Percentiles rank a stretch among this genome's conserved stretches.
These are phyloP conservation scores for Eledone cirrhosa DNA, from an alignment of 2,888 invertebrate genomes.

Conservation along the genomic window DNA sequence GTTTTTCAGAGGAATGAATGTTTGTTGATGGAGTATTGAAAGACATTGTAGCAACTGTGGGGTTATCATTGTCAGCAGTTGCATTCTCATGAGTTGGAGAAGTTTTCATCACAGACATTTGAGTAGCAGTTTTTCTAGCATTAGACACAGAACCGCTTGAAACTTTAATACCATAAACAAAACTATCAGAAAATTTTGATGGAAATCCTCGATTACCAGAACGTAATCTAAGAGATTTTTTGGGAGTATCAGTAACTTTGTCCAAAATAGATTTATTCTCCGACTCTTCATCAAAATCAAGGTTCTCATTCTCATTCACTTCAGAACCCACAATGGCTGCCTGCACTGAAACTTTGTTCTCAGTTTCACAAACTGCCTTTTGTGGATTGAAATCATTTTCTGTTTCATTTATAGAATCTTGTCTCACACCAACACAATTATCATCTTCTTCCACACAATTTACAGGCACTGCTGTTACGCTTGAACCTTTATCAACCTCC, in stretches of 20 bases:
- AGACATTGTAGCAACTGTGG: no score
- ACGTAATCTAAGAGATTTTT: slow-evolving; percentile 21
- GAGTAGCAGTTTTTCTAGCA: background rate
- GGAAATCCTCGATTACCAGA: slow-evolving; percentile 15
- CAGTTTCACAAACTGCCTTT: no score
- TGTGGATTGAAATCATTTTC: background rate
- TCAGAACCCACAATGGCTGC: no score
- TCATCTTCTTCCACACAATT: background rate
- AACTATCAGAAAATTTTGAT: slow-evolving; percentile 15
- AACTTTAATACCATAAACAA: slow-evolving; percentile 25
- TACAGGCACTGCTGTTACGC: background rate
- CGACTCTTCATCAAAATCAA: no score
- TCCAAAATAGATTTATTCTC: no score
- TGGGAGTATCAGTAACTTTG: background rate
- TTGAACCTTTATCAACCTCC: slow-evolving; percentile 14
- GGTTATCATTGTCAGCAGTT: background rate
- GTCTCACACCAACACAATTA: no score
- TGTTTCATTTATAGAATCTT: slow-evolving; percentile 18
- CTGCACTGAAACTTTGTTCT: no score
- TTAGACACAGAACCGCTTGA: background rate
- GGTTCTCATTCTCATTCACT: no score
- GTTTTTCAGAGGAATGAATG: no score
- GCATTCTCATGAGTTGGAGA: background rate
- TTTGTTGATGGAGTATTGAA: no score
- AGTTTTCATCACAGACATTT: slow-evolving; percentile 20